A percentile compares a stretch with the other conserved stretches of the same genome.
Evolutionary conservation across 2,888 invertebrate species (phyloP).

Genomic region (Sminthurinus aureus): DNA sequence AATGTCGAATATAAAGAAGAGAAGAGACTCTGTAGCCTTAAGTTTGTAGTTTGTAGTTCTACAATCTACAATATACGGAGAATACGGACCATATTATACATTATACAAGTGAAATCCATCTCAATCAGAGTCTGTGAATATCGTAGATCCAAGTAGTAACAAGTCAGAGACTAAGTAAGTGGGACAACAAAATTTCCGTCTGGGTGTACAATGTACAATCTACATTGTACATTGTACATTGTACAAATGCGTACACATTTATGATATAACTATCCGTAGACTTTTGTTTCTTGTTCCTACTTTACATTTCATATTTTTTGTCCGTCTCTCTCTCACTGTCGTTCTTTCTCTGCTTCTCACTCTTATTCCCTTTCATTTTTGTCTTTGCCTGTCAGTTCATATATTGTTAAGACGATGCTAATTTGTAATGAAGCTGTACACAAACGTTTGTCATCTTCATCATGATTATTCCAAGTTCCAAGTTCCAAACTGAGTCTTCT

Average conservation of each 20-base stretch:
- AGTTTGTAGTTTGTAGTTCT: too few relatives aligned
- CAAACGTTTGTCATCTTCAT: slow-evolving; percentile 22
- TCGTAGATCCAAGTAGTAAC: neutral
- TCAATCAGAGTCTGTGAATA: too few relatives aligned
- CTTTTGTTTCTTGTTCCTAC: slow-evolving; percentile 4
- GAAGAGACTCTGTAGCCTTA: too few relatives aligned
- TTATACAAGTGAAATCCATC: too few relatives aligned
- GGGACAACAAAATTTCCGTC: slow-evolving; percentile 30
- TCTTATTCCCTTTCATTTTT: neutral
- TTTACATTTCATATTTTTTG: neutral
- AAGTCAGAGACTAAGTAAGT: slow-evolving; percentile 5
- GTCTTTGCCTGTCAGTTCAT: slow-evolving; percentile 8
- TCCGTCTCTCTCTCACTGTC: neutral
- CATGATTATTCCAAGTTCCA: neutral
- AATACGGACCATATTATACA: too few relatives aligned
- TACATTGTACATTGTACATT: too few relatives aligned
- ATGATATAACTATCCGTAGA: too few relatives aligned
- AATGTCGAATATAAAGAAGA: too few relatives aligned
- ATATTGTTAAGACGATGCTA: slow-evolving; percentile 24
- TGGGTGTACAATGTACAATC: neutral
- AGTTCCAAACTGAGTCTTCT: neutral
- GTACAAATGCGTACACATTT: too few relatives aligned
- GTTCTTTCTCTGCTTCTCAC: neutral
- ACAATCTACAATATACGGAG: too few relatives aligned
- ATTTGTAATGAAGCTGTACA: slow-evolving; percentile 28